Base-by-base conservation (phyloP, 2,797 vertebrate species). In the Thaleichthys pacificus region DNA sequence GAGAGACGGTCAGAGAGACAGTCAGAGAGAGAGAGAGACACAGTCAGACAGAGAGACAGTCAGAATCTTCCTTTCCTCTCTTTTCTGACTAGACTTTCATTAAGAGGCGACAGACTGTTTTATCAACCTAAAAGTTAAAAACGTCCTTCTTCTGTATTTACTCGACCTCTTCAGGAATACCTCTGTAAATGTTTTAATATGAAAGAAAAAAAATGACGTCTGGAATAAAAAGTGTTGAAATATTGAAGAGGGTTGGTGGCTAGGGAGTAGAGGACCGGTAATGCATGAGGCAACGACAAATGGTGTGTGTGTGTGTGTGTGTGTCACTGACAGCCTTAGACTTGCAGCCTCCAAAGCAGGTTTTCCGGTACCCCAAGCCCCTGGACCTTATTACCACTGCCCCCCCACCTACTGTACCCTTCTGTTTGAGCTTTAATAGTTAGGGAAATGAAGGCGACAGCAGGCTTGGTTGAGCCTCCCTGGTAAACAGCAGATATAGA, bases 131-230 rank as follows among this genome's bases (percentile, higher is more conserved):
- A 81, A 86, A 84, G 77, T 79, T 85, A 26, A 65, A 69, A 84
- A 87, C 32, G 76, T 73, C 72, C 67, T 26, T 81, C 71, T 32
- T 47, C 62, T 83, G 47, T 75, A 28, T 38, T 79, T 60, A 74
- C 66, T 68, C 83, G 71, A 82, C 76, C 75, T 73, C 60, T 63
- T 83, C 19, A 47, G 72, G 24, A 79, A 74, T 63, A 68, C 49
- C 68, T 77, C 49, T 61, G 85, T 81, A 75, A 79, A 87, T 83
- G 81, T 84, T 82, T 82, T 70, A 84, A 78, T 71, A 82, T 84
- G 83, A 61, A 49, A 74, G 73, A 72, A 71, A 28, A 51, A 76
- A 77, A 81, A 79, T 66, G 71, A 75, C 14, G 24, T 56, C 15
- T 3, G 76, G 72, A 78, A 82, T 82, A 85, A 76, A 80, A 80